Evolutionary conservation across 2,888 invertebrate genomes (phyloP), one percentile per base, ranked within the genome.

Genomic region (Cantharis lateralis): DNA sequence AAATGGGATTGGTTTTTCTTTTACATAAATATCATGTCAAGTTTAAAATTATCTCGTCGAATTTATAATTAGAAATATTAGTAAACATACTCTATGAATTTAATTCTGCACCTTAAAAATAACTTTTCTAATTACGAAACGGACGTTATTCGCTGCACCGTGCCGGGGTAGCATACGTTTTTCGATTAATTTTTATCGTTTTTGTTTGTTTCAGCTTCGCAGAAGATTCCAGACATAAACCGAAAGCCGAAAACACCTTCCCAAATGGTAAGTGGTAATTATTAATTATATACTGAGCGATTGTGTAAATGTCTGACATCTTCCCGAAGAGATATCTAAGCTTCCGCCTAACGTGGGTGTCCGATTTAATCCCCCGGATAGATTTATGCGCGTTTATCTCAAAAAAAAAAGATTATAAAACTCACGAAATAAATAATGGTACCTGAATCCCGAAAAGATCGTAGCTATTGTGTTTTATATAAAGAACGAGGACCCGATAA

Each of bases 251-350:
- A 96, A 87, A 96, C 93, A 85, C 93, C 95, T 63, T 92, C 95
- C 86, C 97, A 97, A 93, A 97, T 97, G 97, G 97, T 97, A 87
- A 93, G 95, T n/a, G n/a, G n/a, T 91, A 4, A 32, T 15, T 18
- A 16, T 71, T 72, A 16, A 24, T 48, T 24, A 20, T n/a, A 9
- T 24, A 24, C 24, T 9, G 24, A 15, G 26, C 24, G 26, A 68
- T 68, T 26, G 68, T 68, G 15, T 24, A 26, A n/a, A 26, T 24
- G 24, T 15, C 26, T 26, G n/a, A 68, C 68, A 68, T 24, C 48
- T 48, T n/a, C 48, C n/a, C n/a, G 48, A 48, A 48, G 64, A 66
- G 64, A 66, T 76, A 70, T 74, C 70, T 74, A 72, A 71, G 75
- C 68, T 75, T 75, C 69, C 72, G 32, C 62, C 78, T 68, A 76